Evolutionary conservation across 2,888 invertebrate genomes (phyloP), one percentile per base, ranked within the genome.

Genomic region (Habroteleia sp.): DNA sequence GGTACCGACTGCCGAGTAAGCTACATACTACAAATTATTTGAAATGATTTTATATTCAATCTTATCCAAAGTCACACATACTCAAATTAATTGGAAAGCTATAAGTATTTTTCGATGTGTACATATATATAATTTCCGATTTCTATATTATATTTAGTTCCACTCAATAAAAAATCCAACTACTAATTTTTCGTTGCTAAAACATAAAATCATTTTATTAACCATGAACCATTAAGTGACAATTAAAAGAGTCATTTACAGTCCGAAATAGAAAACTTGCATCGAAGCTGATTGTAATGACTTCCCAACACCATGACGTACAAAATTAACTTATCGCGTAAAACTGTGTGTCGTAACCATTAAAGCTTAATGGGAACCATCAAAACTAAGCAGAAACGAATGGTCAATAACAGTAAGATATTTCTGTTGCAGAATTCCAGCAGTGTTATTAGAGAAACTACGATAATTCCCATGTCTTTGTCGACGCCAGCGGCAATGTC

Each of bases 381-480:
- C 46, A 46, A 66, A 56, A 52, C 27, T 65, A 44, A 35, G 52
- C 42, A 52, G 23, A 50, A 42, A 42, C 52, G 41, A 50, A 50
- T 52, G 50, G 60, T 41, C 60, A 42, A 50, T 69, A 60, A 69
- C 42, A 25, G 8, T 7, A 10, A 14, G 37, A 20, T 11, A 27
- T 58, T 50, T 58, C 50, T 58, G 60, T 69, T 69, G 25, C 69
- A 69, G 69, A 52, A 69, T 69, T 58, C 69, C 7, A 60, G 44
- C 20, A 37, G 33, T 14, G 42, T 13, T 27, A 48, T 60, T 58
- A 23, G 33, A 41, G 48, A 56, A 48, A 68, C 68, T 58, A 68
- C 68, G 11, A 58, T 41, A 23, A 39, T 41, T 27, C n/a, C 48
- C 4, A 27, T 50, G 35, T 48, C 50, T 20, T 25, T 5, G 27